Evolutionary conservation across 2,888 invertebrate species (phyloP).

Genomic region (Chrysolina haemoptera): DNA sequence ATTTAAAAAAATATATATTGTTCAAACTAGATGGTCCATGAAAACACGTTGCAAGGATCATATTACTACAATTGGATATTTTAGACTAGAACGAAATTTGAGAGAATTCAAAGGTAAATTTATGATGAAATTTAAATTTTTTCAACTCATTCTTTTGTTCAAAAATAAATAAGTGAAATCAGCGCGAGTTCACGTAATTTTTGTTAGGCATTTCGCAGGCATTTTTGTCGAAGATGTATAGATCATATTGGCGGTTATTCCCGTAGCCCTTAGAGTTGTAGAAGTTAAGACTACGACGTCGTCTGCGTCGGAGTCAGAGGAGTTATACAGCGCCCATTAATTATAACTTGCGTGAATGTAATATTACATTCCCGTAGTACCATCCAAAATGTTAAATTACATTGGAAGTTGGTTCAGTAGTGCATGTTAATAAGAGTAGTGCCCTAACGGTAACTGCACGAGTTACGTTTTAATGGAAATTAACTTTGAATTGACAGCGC

Average conservation of each 20-base stretch:
- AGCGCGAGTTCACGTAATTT: too few species aligned
- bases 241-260: constrained; percentile 12
- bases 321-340: constrained; percentile 63
- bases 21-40: too few species aligned
- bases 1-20: too few species aligned
- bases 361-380: constrained; percentile 65
- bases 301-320: constrained; percentile 6
- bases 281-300: background rate
- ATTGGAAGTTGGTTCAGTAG: constrained; percentile 29
- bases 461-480: constrained; percentile 64
- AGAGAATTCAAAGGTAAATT: too few species aligned
- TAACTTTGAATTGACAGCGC: constrained; percentile 64
- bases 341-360: constrained; percentile 67
- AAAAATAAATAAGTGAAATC: too few species aligned
- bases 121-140: too few species aligned
- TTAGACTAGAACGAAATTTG: too few species aligned
- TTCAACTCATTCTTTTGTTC: too few species aligned
- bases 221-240: too few species aligned
- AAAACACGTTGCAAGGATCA: too few species aligned
- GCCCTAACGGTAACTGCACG: constrained; percentile 27
- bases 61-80: too few species aligned
- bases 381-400: constrained; percentile 63
- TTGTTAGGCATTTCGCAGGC: too few species aligned
- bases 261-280: background rate
- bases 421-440: constrained; percentile 9